Percentiles rank a stretch among this genome's conserved stretches.
Evolutionary conservation across 1,140 invertebrate species (phyloP).

Genomic region (Paraescarpia echinospica): DNA sequence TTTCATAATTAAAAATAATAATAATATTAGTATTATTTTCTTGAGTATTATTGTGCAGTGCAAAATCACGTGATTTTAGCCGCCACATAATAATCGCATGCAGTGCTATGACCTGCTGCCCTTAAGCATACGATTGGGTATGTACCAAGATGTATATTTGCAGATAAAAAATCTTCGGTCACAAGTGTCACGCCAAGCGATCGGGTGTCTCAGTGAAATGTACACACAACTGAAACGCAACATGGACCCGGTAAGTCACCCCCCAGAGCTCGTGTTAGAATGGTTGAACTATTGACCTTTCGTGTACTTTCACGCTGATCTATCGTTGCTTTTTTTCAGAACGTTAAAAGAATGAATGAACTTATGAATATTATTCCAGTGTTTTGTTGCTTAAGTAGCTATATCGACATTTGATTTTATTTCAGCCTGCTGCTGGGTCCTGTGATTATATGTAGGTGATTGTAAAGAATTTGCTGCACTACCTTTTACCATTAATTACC

Average conservation of each 20-base stretch:
- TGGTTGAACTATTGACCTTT: background rate
- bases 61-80: background rate
- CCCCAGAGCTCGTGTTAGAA: background rate
- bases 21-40: background rate
- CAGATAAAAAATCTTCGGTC: constrained; percentile 78
- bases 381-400: background rate
- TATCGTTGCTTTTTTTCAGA: background rate
- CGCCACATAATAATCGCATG: background rate
- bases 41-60: background rate
- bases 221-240: constrained; percentile 70
- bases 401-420: background rate
- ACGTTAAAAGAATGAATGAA: background rate
- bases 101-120: background rate
- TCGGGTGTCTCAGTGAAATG: constrained; percentile 75
- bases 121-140: background rate
- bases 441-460: background rate
- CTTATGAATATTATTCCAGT: background rate
- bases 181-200: constrained; percentile 84
- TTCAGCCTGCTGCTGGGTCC: background rate
- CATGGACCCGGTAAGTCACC: constrained; percentile 72
- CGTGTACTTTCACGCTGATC: background rate
- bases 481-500: too few relatives aligned
- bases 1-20: too few relatives aligned
- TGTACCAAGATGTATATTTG: constrained; percentile 26
- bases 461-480: background rate